These are phyloP conservation scores for Lytechinus pictus DNA, from an alignment of 35 echinoderm and acorn worm species.

Conservation along the genomic window DNA sequence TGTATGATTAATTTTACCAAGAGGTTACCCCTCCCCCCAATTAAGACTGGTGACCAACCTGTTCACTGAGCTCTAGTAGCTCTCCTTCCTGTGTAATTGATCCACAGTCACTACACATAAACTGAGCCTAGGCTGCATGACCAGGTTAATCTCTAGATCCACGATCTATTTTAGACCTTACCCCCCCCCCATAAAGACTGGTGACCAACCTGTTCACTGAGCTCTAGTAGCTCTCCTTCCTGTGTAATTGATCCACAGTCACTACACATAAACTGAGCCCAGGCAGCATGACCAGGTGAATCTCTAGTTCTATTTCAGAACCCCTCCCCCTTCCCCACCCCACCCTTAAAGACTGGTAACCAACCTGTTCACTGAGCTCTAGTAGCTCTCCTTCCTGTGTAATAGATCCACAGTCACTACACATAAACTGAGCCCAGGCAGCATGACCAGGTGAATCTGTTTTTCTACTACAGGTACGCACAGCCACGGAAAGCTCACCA, in stretches of 20 bases:
- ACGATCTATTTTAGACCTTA: not conserved
- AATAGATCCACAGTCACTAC: not conserved
- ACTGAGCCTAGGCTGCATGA: conserved; percentile 47
- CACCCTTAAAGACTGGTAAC: conserved; percentile 26
- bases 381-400: conserved; percentile 44
- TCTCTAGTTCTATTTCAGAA: not conserved
- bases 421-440: conserved; percentile 42
- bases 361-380: conserved; percentile 31
- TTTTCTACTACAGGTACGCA: not conserved
- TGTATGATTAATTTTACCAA: too few relatives aligned
- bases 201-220: conserved; percentile 45
- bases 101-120: conserved; percentile 27
- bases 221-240: conserved; percentile 31
- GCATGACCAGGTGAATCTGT: not conserved
- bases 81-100: conserved; percentile 14
- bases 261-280: conserved; percentile 31
- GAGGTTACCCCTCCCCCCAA: not conserved
- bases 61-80: conserved; percentile 7
- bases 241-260: conserved; percentile 19
- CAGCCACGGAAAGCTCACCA: not conserved
- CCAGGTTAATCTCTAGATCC: not conserved
- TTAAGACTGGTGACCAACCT: conserved; percentile 51
- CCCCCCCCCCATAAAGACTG: not conserved
- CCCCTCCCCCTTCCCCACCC: not conserved
- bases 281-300: not conserved